These are phyloP conservation scores for Neodiprion fabricii DNA, from an alignment of 1,140 invertebrate genomes.

Conservation along the genomic window DNA sequence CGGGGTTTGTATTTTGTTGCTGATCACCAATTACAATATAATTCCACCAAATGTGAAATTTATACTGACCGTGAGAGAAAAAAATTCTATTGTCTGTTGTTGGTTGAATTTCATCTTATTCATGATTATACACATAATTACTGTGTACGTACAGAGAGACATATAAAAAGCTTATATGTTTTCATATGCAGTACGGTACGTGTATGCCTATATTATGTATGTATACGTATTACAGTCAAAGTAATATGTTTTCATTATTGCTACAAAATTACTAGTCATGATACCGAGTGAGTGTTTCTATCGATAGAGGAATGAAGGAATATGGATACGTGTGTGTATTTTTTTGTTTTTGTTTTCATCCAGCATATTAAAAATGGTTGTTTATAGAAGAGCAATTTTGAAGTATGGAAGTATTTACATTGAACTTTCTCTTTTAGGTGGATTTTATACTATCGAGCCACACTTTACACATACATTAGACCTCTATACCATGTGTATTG, in stretches of 20 bases:
- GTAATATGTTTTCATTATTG: neutral
- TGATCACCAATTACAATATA: slow-evolving; percentile 49
- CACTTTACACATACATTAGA: neutral
- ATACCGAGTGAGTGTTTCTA: neutral
- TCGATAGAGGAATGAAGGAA: neutral
- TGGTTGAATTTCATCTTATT: neutral
- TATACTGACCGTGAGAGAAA: slow-evolving; percentile 22
- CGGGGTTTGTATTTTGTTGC: slow-evolving; percentile 57
- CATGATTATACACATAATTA: neutral
- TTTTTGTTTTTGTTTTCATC: neutral
- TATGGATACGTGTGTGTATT: neutral
- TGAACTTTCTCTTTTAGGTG: neutral
- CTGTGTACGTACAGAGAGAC: neutral
- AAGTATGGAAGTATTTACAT: neutral
- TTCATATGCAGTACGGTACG: neutral
- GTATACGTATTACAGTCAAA: slow-evolving; percentile 6
- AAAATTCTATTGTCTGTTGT: too few relatives aligned
- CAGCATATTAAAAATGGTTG: neutral
- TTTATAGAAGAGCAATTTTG: neutral
- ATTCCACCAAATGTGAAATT: slow-evolving; percentile 45
- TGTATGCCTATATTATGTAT: neutral
- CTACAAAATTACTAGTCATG: slow-evolving; percentile 1
- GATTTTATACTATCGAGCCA: neutral
- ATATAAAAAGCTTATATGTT: neutral
- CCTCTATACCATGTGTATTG: neutral